Evolutionary conservation across 2,797 vertebrate species (phyloP).

Genomic region (Hyperoplus lanceolatus): DNA sequence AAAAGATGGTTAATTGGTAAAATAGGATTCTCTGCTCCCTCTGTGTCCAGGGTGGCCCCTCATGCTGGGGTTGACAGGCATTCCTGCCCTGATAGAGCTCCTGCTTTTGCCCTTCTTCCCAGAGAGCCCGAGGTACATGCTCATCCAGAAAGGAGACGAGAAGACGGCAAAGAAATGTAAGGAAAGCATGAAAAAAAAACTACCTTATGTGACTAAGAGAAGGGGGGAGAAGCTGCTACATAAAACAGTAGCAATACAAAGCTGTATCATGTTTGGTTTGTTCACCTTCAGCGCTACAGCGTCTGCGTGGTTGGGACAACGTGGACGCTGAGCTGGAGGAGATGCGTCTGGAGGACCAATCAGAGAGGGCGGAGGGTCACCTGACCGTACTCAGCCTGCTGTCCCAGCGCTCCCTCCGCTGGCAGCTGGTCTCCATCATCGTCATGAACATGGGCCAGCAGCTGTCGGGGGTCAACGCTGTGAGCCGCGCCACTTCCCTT

Average conservation of each 20-base stretch:
- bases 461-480: constrained; percentile 93
- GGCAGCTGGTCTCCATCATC: constrained; percentile 92
- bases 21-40: not conserved
- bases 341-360: constrained; percentile 89
- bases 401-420: constrained; percentile 87
- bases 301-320: constrained; percentile 85
- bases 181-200: not conserved
- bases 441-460: constrained; percentile 94
- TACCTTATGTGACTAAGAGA: not conserved
- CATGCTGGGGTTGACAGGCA: constrained; percentile 90
- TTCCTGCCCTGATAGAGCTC: constrained; percentile 90
- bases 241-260: not conserved
- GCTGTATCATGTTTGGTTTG: not conserved
- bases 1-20: not conserved
- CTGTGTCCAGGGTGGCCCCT: constrained; percentile 86
- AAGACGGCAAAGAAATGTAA: constrained; percentile 85
- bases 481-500: constrained; percentile 63
- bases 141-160: constrained; percentile 89
- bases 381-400: constrained; percentile 85
- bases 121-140: constrained; percentile 94
- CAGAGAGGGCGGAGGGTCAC: constrained; percentile 86
- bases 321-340: constrained; percentile 89
- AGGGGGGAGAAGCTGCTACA: too few species aligned
- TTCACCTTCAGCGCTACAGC: constrained; percentile 82
- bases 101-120: constrained; percentile 92